Conservation (phyloP, 2,113 vertebrate species). For the Oreamnos americanus region DNA sequence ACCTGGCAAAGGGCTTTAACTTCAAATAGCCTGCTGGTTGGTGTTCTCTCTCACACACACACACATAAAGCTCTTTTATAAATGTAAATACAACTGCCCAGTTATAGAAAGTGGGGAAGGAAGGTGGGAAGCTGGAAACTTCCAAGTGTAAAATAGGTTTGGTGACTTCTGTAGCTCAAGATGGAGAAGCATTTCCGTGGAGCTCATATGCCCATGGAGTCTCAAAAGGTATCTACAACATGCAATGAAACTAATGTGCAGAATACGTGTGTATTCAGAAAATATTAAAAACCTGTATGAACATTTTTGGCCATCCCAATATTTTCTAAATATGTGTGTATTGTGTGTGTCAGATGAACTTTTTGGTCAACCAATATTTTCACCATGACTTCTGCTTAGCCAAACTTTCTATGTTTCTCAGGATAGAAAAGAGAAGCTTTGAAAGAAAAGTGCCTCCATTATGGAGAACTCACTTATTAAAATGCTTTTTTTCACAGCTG, state of each 20-base stretch:
- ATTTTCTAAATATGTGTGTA: background rate
- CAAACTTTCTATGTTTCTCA: background rate
- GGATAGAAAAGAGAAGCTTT: background rate
- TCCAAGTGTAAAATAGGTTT: background rate
- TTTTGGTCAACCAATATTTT: background rate
- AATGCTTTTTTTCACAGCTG: background rate
- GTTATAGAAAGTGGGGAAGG: slow-evolving; percentile 35
- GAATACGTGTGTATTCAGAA: background rate
- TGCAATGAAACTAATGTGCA: background rate
- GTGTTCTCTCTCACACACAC: background rate
- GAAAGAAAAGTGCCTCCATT: background rate
- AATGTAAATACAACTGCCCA: slow-evolving; percentile 38
- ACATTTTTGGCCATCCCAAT: background rate
- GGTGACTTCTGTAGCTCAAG: background rate
- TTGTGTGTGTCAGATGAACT: background rate
- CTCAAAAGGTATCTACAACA: background rate
- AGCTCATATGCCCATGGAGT: background rate
- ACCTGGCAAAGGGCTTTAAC: slow-evolving; percentile 75
- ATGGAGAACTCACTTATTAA: background rate
- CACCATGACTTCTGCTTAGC: rapidly evolving
- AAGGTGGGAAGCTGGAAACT: background rate
- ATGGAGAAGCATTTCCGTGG: background rate
- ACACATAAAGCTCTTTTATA: slow-evolving; percentile 53
- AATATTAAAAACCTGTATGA: background rate
- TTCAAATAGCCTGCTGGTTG: slow-evolving; percentile 69